Conservation (phyloP, 2,888 invertebrate species). For the Luffia ferchaultella region DNA sequence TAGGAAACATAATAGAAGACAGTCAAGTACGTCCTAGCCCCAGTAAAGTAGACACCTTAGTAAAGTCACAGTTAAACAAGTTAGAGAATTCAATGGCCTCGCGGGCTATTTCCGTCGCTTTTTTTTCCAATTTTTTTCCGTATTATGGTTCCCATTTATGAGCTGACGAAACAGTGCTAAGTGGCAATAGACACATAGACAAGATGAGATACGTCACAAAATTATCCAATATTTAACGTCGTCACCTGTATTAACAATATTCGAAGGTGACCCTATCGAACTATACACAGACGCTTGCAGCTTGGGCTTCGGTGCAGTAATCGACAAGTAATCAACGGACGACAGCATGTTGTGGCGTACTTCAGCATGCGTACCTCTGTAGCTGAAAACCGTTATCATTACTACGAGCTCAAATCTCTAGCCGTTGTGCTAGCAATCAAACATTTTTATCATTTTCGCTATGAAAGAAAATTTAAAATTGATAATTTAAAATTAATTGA, state of each 20-base stretch:
- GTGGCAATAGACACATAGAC: not conserved
- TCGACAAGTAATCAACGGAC: not conserved
- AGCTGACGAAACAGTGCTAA: not conserved
- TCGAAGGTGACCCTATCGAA: not conserved
- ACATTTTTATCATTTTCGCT: constrained; percentile 21
- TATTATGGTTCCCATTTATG: not conserved
- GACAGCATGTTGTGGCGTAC: constrained; percentile 3
- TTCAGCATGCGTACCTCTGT: too few relatives aligned
- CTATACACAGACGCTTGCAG: not conserved
- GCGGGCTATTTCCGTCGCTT: not conserved
- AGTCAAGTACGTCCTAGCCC: not conserved
- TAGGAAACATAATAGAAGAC: not conserved
- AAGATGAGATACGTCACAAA: not conserved
- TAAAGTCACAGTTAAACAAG: not conserved
- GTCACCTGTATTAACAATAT: not conserved
- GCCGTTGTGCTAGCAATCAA: constrained; percentile 20
- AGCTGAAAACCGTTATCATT: constrained; percentile 11
- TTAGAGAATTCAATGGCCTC: not conserved
- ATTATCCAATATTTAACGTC: not conserved
- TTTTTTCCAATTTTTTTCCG: not conserved
- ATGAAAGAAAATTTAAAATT: constrained; percentile 16
- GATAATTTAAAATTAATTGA: too few relatives aligned
- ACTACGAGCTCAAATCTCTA: constrained; percentile 18
- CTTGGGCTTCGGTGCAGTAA: not conserved
- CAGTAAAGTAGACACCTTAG: not conserved